Base-by-base conservation (phyloP, 2,888 invertebrate genomes). In the Clanis bilineata region DNA sequence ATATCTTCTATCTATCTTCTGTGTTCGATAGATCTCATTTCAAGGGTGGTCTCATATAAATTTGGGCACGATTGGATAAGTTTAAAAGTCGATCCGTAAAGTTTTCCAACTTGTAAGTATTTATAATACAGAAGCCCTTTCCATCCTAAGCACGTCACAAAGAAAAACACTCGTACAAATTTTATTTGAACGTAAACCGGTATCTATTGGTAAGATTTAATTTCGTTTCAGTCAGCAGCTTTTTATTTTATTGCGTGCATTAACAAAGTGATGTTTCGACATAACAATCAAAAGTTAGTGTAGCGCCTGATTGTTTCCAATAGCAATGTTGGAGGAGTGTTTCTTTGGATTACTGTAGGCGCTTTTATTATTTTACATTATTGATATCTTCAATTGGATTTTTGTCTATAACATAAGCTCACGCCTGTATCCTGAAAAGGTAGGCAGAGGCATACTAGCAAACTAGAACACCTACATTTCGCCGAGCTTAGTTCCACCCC, bases 211-310 rank as follows among this genome's bases (percentile, higher is more conserved):
- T 80, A 77, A 80, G 76, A 83, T 85, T 86, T 85, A 83, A 86
- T 85, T 86, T 79, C 78, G 79, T 75, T 80, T 77, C 79, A 79
- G 83, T 85, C 86, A 84, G 86, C 86, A 51, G 80, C 82, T 85
- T 88, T 85, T 85, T 85, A 86, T 86, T 87, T 87, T 87, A 86
- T 81, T 79, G 71, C 59, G 59, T 66, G 65, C 83, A 81, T 87
- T 85, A 85, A 85, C 77, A 72, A 77, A 77, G 79, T 80, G 80
- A 85, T 83, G 84, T 68, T 60, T 57, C 60, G 61, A 60, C 61
- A 61, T 63, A 66, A 64, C 67, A 66, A 69, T 72, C 72, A 66
- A 70, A 64, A 59, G 59, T 59, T 64, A 73, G 62, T 68, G 71
- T 58, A 65, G 71, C 82, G 88, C 87, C 86, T 87, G 78, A 68